phyloP scores from a whole-genome alignment of 2,113 vertebrate species.

The Grammomys dolichurus region DNA sequence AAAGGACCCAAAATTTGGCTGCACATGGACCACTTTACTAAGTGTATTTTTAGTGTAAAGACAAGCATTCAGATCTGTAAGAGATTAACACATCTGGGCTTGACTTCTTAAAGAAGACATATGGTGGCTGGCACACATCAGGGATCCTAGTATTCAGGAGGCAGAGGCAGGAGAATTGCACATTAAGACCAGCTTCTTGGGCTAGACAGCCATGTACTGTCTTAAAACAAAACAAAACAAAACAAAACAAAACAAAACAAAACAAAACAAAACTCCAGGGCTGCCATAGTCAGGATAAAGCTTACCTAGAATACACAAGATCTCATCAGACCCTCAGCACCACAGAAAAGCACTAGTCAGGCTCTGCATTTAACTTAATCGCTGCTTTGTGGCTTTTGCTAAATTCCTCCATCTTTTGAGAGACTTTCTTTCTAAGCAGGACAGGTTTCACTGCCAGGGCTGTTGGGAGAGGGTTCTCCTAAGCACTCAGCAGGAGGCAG shows the following conservation, averaged over 20 bases:
- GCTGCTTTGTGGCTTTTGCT: neutral
- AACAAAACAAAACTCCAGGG: neutral
- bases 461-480: neutral
- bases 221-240: neutral
- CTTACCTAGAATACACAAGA: neutral
- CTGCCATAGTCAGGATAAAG: neutral
- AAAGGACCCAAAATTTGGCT: neutral
- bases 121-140: neutral
- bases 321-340: neutral
- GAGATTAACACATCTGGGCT: neutral
- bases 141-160: neutral
- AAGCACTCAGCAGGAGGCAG: neutral
- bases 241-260: neutral
- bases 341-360: neutral
- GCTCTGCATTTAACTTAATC: neutral
- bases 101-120: neutral
- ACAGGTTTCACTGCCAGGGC: neutral
- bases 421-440: constrained; percentile 13
- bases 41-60: neutral
- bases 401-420: rapidly evolving
- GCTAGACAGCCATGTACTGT: neutral
- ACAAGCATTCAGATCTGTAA: neutral
- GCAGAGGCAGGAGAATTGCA: neutral
- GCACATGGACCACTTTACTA: neutral
- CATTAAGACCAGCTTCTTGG: neutral